These are phyloP conservation scores for Mesitornis unicolor DNA, from an alignment of 2,113 vertebrate species.

Conservation along the genomic window DNA sequence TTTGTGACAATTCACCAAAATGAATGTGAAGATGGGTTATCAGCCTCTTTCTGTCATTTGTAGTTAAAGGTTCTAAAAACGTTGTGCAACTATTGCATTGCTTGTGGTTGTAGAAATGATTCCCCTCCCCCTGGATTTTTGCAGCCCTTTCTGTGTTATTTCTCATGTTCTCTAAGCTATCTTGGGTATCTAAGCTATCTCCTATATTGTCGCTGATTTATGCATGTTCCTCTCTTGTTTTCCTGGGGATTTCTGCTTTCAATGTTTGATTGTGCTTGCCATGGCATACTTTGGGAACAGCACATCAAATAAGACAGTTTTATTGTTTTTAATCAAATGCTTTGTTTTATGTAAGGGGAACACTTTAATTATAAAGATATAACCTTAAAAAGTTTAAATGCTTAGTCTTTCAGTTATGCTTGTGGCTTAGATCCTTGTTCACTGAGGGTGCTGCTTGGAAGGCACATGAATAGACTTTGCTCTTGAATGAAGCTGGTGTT, in stretches of 20 bases:
- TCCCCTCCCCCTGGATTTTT: neutral
- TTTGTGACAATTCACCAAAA: neutral
- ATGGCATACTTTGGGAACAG: neutral
- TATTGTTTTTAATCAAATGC: neutral
- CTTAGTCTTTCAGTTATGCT: neutral
- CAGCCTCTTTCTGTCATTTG: neutral
- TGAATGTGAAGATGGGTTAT: neutral
- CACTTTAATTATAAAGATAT: neutral
- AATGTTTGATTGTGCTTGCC: neutral
- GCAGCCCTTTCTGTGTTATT: neutral
- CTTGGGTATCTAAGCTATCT: neutral
- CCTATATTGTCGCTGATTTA: neutral
- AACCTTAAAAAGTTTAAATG: neutral
- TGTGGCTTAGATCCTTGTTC: neutral
- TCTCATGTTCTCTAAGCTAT: neutral
- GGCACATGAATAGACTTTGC: neutral
- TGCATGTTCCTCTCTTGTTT: neutral
- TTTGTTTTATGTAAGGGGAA: neutral
- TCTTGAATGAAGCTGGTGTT: conserved; percentile 35
- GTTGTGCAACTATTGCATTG: neutral
- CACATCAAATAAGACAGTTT: neutral
- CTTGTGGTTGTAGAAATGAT: neutral
- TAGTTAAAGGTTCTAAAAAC: neutral
- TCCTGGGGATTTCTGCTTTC: neutral
- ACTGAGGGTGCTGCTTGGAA: neutral